Base-by-base conservation (phyloP, 2,113 vertebrate genomes). In the Hydrochoerus hydrochaeris region DNA sequence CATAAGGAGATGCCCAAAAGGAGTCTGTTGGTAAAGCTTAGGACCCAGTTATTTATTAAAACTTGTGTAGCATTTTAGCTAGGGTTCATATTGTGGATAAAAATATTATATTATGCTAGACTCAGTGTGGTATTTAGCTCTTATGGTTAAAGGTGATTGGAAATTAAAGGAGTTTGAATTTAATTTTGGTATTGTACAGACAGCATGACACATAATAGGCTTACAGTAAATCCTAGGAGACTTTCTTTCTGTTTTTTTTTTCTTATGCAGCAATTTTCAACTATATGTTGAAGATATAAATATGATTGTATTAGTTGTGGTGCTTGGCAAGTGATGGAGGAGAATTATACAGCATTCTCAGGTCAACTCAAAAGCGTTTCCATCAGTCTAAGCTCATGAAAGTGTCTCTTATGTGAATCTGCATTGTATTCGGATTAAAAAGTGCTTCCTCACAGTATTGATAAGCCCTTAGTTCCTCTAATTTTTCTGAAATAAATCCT, bases 31-130 rank as follows among this genome's bases (percentile, higher is more conserved):
- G 20, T 58, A 22, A 52, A 94, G 65, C 57, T 60, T 28, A 90
- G 75, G 95, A 71, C 49, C 58, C 81, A 94, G n/a, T 19, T 94
- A 30, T 77, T 85, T 77, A 84, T 17, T 38, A 35, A 88, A 92
- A 46, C 44, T 52, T 84, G 17, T 41, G 46, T 58, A 52, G 85
- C 12, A 86, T 28, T 80, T 63, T 57, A 60, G 78, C 28, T 81
- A 6, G 19, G 28, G n/a, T 94, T 90, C 67, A 44, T 60, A 52
- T 30, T 80, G 35, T 80, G 60, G 41, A 65, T 89, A 85, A 92
- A 80, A 10, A 54, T 44, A 30, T 38, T 65, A 88, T 60, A 35
- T 38, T 65, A 90, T 65, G 22, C 38, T 54, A 46, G 20, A 85
- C 19, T 60, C 69, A 60, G 10, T 16, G 7, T 57, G 81, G 49